Conservation (phyloP, 2,797 vertebrate species). For the Morelia viridis region DNA sequence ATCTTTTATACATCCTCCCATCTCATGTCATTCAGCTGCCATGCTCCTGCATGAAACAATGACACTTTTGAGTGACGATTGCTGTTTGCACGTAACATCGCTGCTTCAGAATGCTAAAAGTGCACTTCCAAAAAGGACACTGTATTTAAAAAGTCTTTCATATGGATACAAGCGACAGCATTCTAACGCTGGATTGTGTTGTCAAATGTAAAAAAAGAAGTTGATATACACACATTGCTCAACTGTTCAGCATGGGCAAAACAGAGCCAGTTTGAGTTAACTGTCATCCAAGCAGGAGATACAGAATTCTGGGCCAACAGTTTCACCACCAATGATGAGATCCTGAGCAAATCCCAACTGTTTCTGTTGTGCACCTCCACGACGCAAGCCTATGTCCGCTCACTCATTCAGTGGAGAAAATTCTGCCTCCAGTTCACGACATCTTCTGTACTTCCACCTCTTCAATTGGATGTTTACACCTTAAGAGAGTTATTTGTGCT, state of each 20-base stretch:
- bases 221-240: too few relatives aligned
- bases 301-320: neutral
- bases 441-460: neutral
- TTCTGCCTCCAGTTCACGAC: too few relatives aligned
- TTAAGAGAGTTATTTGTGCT: neutral
- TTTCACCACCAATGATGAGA: neutral
- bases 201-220: neutral
- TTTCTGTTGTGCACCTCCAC: neutral
- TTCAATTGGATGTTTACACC: neutral
- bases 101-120: neutral
- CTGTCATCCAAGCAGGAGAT: neutral
- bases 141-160: neutral
- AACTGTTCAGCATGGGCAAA: neutral
- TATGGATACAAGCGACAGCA: neutral
- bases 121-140: neutral
- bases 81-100: neutral
- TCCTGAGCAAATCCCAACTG: neutral
- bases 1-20: neutral
- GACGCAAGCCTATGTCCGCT: too few relatives aligned
- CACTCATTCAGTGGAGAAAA: too few relatives aligned
- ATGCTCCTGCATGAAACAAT: constrained; percentile 8
- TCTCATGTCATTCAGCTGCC: neutral
- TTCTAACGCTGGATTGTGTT: neutral
- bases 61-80: constrained; percentile 10
- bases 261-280: neutral